These are phyloP conservation scores for Pangasius krempfi DNA, from an alignment of 2,797 vertebrate species.

Conservation along the genomic window DNA sequence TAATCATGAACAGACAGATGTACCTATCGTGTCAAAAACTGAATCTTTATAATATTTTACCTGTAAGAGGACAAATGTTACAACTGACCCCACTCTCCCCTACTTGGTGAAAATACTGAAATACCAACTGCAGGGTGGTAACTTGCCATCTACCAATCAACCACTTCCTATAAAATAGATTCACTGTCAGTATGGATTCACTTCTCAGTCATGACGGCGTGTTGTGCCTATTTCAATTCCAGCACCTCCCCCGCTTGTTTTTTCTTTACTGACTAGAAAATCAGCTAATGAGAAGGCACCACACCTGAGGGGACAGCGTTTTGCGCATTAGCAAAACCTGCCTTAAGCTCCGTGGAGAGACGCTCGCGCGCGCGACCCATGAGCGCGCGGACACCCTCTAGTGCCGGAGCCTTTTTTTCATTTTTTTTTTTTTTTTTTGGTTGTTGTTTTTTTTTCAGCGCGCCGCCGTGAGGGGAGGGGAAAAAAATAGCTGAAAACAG, in stretches of 20 bases:
- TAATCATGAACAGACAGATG: no score
- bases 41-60: no score
- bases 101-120: neutral
- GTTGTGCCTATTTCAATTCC: neutral
- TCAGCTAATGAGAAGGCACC: neutral
- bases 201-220: neutral
- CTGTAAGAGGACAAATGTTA: neutral
- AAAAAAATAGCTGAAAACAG: neutral
- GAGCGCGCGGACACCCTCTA: constrained; percentile 60
- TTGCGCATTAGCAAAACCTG: constrained; percentile 12
- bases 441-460: no score
- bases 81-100: neutral
- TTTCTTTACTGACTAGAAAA: neutral
- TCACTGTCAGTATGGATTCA: neutral
- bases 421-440: neutral
- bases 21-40: no score
- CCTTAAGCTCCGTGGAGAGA: neutral
- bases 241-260: neutral
- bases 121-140: neutral
- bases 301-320: constrained; percentile 15
- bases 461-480: neutral
- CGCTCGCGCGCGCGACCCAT: constrained; percentile 28
- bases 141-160: neutral
- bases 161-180: neutral
- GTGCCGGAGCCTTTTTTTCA: constrained; percentile 33